Evolutionary conservation across 2,797 vertebrate genomes (phyloP).

Genomic region (Antrozous pallidus): DNA sequence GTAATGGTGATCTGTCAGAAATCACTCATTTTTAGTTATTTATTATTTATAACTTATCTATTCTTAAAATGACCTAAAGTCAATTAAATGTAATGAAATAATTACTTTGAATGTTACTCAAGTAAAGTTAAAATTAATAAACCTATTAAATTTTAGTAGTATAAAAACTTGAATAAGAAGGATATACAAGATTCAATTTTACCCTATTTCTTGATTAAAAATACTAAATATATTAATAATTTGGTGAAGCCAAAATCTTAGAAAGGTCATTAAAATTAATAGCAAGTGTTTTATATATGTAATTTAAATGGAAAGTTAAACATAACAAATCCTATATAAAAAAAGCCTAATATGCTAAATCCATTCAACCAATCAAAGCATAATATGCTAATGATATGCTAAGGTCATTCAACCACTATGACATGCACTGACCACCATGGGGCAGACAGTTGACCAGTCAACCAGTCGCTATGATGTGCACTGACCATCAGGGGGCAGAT

Average conservation of each 20-base stretch:
- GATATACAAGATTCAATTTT: not conserved
- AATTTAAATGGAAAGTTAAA: not conserved
- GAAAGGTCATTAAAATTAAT: not conserved
- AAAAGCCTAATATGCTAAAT: too few species aligned
- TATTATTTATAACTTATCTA: not conserved
- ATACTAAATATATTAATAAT: not conserved
- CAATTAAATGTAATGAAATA: not conserved
- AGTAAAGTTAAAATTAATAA: not conserved
- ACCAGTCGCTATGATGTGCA: too few species aligned
- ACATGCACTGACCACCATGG: too few species aligned
- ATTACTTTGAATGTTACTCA: not conserved
- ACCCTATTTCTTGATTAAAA: not conserved
- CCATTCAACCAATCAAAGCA: too few species aligned
- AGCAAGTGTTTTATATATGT: not conserved
- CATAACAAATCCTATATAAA: too few species aligned
- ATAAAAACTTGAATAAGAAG: not conserved
- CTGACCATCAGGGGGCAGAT: too few species aligned
- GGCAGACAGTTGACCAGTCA: too few species aligned
- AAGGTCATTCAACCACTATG: too few species aligned
- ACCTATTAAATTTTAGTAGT: not conserved
- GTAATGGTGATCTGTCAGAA: not conserved
- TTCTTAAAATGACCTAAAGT: not conserved
- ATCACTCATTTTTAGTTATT: not conserved
- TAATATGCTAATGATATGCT: too few species aligned
- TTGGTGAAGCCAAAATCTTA: not conserved